A percentile compares a stretch with the other conserved stretches of the same genome.
These are phyloP conservation scores for Acronicta leporina DNA, from an alignment of 2,888 invertebrate genomes.

Conservation along the genomic window DNA sequence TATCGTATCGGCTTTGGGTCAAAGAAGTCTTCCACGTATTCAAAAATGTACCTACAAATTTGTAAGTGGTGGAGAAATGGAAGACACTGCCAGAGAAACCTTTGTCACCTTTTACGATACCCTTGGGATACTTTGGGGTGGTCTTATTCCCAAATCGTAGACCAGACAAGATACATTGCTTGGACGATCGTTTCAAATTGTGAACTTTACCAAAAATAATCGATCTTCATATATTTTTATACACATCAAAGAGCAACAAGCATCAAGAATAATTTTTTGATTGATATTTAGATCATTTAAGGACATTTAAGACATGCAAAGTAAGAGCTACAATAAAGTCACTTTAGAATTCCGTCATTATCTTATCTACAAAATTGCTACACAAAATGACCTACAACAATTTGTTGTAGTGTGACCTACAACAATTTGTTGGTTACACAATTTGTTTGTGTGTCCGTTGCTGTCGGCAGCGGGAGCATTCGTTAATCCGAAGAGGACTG, in stretches of 20 bases:
- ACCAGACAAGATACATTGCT: too few relatives aligned
- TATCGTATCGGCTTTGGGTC: too few relatives aligned
- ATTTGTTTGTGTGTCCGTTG: conserved; percentile 52
- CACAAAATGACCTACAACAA: conserved; percentile 24
- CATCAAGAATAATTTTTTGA: too few relatives aligned
- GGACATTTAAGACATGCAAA: too few relatives aligned
- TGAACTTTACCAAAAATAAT: too few relatives aligned
- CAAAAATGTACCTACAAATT: background rate
- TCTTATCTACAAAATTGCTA: conserved; percentile 21
- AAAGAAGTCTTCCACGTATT: too few relatives aligned
- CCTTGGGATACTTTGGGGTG: conserved; percentile 20
- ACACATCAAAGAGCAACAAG: too few relatives aligned
- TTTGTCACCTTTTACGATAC: conserved; percentile 26
- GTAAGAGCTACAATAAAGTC: background rate
- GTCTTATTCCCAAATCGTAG: conserved; percentile 4
- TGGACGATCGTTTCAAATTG: too few relatives aligned
- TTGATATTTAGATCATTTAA: too few relatives aligned
- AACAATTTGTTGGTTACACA: conserved; percentile 20
- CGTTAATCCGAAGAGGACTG: conserved; percentile 70
- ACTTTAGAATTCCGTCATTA: background rate
- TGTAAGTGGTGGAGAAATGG: background rate
- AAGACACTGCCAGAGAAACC: background rate
- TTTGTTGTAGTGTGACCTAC: too few relatives aligned
- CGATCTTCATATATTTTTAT: too few relatives aligned
- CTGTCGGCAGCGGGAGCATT: conserved; percentile 67